Base-by-base conservation (phyloP, 2,888 invertebrate species). In the Philereme transversata region DNA sequence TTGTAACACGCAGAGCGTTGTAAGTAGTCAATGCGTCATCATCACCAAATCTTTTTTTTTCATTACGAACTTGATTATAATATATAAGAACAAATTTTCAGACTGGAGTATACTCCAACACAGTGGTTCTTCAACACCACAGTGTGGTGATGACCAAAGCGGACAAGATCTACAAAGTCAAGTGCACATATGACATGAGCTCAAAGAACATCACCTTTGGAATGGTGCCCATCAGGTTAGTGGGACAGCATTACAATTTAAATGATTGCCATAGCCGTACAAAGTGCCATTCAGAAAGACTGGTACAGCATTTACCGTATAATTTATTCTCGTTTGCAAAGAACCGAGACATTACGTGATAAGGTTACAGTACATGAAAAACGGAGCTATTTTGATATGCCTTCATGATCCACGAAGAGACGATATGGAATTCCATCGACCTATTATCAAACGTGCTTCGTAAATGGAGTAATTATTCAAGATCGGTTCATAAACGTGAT, bases 101-200 rank as follows among this genome's bases (percentile, higher is more conserved):
- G 98, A 97, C 95, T 71, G 98, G 98, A 56, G 97, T 98, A 48
- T 98, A 98, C 88, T 97, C 97, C 53, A 98, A 98, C 87, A 98
- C 98, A 0, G 97, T 98, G 34, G 98, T 98, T 6, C 94, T 98
- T 33, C 98, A 98, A 87, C 98, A 98, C 81, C 98, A 98, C 89
- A 98, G 97, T 83, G 97, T 98, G 35, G 98, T 98, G 41, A 98
- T 98, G 97, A 98, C 98, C 58, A 98, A 98, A 86, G 98, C 98
- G 4, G 98, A 98, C 85, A 98, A 98, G 87, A 98, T 98, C 83
- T 98, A 98, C 94, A 98, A 98, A 93, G 97, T 98, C 62, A 97
- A 98, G 84, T 98, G 98, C 83, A 98, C 98, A 5, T 98, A 98
- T 87, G 98, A 98, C 85, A 98, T 98, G 96, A 97, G 97, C 70